A percentile compares a stretch with the other conserved stretches of the same genome.
These are phyloP conservation scores for Harpagoxenus sublaevis DNA, from an alignment of 2,888 invertebrate genomes.

Conservation along the genomic window DNA sequence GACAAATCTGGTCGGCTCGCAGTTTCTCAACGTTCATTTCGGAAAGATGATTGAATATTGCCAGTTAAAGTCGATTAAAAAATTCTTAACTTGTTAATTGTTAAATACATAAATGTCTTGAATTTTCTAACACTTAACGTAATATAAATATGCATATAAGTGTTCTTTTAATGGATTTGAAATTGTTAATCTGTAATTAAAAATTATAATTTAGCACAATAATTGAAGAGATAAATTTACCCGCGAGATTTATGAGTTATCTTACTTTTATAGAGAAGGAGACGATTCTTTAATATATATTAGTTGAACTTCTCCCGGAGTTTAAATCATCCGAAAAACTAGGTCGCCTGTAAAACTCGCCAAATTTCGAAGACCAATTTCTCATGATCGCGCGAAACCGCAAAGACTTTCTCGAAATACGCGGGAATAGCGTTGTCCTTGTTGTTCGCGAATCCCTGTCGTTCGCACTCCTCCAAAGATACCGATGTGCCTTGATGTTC, in stretches of 20 bases:
- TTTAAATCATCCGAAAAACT: conserved; percentile 2
- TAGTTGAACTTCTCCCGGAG: background rate
- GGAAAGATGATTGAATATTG: too few species aligned
- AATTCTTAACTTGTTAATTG: too few species aligned
- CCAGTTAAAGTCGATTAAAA: too few species aligned
- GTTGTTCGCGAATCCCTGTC: background rate
- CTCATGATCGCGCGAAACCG: conserved; percentile 14
- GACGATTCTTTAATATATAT: conserved; percentile 4
- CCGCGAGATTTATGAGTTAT: background rate
- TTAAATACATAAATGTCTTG: background rate
- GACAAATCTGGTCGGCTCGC: too few species aligned
- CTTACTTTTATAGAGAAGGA: background rate
- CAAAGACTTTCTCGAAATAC: background rate
- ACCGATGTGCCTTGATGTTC: background rate
- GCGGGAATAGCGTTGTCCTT: background rate
- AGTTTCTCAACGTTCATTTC: too few species aligned
- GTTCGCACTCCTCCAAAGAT: conserved; percentile 12
- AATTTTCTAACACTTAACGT: background rate
- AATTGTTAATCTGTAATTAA: background rate
- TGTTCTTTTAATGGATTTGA: background rate
- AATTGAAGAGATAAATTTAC: background rate
- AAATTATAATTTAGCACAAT: background rate
- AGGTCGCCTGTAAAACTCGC: conserved; percentile 13
- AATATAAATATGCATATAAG: background rate
- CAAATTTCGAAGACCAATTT: conserved; percentile 35